Percentiles rank a stretch among this genome's conserved stretches.
phyloP scores from a whole-genome alignment of 2,797 vertebrate species.

The Menidia menidia region DNA sequence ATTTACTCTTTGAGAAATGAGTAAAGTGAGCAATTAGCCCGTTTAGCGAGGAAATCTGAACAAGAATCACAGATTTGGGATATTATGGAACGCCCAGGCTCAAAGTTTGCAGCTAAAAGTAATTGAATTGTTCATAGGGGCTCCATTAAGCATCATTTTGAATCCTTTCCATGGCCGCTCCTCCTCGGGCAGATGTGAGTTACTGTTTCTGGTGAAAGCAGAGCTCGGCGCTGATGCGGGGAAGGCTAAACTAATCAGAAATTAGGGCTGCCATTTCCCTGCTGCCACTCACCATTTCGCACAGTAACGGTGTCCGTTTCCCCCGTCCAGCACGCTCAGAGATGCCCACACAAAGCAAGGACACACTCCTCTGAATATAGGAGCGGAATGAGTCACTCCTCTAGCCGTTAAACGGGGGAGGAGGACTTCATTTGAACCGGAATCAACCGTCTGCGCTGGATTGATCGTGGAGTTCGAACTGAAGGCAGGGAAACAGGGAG shows the following conservation, averaged over 20 bases:
- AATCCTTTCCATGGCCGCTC: not conserved
- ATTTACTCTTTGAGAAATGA: conserved; percentile 17
- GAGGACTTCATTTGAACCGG: conserved; percentile 31
- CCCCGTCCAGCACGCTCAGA: not conserved
- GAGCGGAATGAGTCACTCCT: conserved; percentile 38
- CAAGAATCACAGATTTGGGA: conserved; percentile 37
- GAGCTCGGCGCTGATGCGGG: conserved; percentile 53
- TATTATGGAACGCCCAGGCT: conserved; percentile 37
- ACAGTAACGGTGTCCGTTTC: conserved; percentile 29
- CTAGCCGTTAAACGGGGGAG: not conserved
- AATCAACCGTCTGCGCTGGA: conserved; percentile 35
- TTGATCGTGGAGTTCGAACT: conserved; percentile 3
- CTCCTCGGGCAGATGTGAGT: conserved; percentile 22
- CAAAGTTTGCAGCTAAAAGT: conserved; percentile 37
- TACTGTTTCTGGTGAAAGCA: conserved; percentile 32
- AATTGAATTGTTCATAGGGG: conserved; percentile 47
- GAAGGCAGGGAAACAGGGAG: conserved; percentile 11
- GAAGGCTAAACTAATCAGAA: conserved; percentile 75
- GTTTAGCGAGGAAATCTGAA: conserved; percentile 6
- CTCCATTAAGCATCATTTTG: conserved; percentile 50
- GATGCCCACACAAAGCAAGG: not conserved
- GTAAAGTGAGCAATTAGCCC: conserved; percentile 14
- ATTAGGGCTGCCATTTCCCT: conserved; percentile 67
- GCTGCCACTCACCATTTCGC: conserved; percentile 69
- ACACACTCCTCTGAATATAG: conserved; percentile 32